Evolutionary conservation across 2,113 vertebrate species (phyloP), one percentile per base, ranked within the genome.

Genomic region (Triplophysa rosa): DNA sequence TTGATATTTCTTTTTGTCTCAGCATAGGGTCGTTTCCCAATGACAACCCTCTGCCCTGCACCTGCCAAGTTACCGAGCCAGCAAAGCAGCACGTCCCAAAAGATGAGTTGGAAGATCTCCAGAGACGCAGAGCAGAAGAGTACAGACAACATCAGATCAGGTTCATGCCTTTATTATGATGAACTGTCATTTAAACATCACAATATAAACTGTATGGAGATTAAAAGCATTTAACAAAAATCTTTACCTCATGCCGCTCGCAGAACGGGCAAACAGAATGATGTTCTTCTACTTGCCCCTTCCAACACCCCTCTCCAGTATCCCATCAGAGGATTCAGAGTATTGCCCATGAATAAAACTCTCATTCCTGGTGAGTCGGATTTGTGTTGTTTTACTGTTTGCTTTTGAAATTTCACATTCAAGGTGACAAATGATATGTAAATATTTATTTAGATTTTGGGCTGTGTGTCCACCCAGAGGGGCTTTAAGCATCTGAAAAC

Each of bases 291-390:
- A 17, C 47, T 87, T 11, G 87, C 84, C 63, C 59, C 16, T 14
- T 65, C 87, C 17, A 90, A 90, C 33, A 86, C 86, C 14, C 89
- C 89, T 3, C 83, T 90, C 61, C 84, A 86, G 80, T 90, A 89
- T 77, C 89, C 89, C 0, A 85, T 86, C 21, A 84, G 87, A 64
- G 89, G 89, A 19, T 67, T 87, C 19, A 86, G 21, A 23, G 87
- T 89, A 0, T 63, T 8, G 0, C 89, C 89, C 12, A 56, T 88
- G 72, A 83, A 23, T 19, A 21, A 64, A 21, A 83, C 75, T 24
- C 66, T 24, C 1, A 79, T 89, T n/a, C 87, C 74, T 84, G 87
- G 88, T 89, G 80, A 54, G 62, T 23, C 23, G 16, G 14, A 52
- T 16, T 52, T 16, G 13, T 52, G 14, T 17, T 52, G 49, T 16